These are phyloP conservation scores for Pegoplata infirma DNA, from an alignment of 2,888 invertebrate species.

Conservation along the genomic window DNA sequence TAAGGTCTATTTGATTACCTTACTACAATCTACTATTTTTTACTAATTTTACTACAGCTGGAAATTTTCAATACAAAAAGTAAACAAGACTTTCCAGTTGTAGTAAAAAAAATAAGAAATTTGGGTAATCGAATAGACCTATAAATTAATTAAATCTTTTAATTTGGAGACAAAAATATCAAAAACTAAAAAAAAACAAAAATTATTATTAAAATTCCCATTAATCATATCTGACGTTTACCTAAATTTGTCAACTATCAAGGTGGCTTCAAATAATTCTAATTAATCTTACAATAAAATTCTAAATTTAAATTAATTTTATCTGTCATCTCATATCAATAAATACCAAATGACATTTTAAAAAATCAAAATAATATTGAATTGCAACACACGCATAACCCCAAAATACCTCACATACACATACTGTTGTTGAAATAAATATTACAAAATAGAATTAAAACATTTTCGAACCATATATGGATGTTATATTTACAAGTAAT, in stretches of 20 bases:
- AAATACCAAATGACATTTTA: conserved; percentile 42
- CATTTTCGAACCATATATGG: conserved; percentile 53
- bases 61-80: too few species aligned
- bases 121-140: too few species aligned
- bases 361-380: neutral
- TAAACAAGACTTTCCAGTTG: too few species aligned
- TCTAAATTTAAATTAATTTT: conserved; percentile 50
- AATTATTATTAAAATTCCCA: too few species aligned
- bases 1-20: too few species aligned
- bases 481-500: conserved; percentile 21
- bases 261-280: conserved; percentile 36
- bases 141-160: too few species aligned
- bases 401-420: neutral
- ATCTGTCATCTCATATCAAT: conserved; percentile 32
- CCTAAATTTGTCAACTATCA: conserved; percentile 9
- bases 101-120: too few species aligned
- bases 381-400: conserved; percentile 18
- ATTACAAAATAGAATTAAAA: conserved; percentile 48
- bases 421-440: conserved; percentile 19
- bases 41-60: too few species aligned
- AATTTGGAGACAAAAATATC: too few species aligned
- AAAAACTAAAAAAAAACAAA: too few species aligned
- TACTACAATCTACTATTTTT: too few species aligned
- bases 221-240: too few species aligned
- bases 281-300: conserved; percentile 45